These are phyloP conservation scores for Lasioglossum albipes DNA, from an alignment of 1,140 invertebrate genomes.

Conservation along the genomic window DNA sequence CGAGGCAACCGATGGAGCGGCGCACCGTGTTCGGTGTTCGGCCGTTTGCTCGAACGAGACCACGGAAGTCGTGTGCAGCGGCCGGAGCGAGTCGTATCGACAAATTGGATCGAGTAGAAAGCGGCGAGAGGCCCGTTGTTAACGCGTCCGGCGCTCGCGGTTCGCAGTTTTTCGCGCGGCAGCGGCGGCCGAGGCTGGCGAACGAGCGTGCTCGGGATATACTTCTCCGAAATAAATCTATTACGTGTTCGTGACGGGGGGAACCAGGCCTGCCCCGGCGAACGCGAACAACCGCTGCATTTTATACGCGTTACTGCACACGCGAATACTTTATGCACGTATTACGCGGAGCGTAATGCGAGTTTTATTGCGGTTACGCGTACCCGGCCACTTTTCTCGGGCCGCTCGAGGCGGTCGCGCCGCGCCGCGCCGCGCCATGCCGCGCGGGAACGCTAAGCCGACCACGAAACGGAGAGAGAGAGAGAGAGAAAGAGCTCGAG, in stretches of 20 bases:
- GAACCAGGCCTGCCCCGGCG: conserved; percentile 17
- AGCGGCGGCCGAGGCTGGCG: not conserved
- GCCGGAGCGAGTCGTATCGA: not conserved
- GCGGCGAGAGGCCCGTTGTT: conserved; percentile 10
- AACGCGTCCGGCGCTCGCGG: conserved; percentile 15
- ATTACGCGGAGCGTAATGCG: conserved; percentile 57
- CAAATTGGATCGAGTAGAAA: conserved; percentile 45
- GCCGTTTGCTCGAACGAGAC: conserved; percentile 15
- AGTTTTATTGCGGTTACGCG: conserved; percentile 60
- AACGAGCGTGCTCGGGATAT: not conserved
- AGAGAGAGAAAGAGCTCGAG: not conserved
- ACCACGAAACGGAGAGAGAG: conserved; percentile 3
- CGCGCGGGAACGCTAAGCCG: conserved; percentile 21
- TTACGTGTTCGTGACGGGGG: conserved; percentile 22
- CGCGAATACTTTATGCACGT: conserved; percentile 55
- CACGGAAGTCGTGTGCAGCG: conserved; percentile 32
- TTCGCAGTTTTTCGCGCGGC: conserved; percentile 5
- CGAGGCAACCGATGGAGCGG: not conserved
- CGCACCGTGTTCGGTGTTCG: conserved; percentile 18
- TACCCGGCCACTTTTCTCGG: conserved; percentile 52
- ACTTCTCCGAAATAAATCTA: conserved; percentile 47
- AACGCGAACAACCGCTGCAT: conserved; percentile 28
- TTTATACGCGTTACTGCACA: conserved; percentile 47
- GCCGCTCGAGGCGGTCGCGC: conserved; percentile 18
- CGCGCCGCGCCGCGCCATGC: not conserved